Evolutionary conservation across 64 coral and sea anemone species (phyloP).

Genomic region (Porites australiensis): DNA sequence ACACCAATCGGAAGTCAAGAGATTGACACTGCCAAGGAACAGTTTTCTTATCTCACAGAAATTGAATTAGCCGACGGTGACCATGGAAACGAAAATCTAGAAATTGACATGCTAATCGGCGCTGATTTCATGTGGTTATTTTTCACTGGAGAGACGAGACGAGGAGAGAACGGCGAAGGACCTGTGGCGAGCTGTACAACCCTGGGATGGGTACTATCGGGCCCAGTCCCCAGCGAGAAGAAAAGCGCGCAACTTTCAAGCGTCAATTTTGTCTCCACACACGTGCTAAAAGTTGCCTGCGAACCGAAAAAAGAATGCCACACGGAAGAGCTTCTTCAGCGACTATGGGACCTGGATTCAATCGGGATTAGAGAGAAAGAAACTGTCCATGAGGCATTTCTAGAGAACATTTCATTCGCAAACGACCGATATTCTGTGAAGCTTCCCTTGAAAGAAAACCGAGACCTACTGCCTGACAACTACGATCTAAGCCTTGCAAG

Average conservation of each 20-base stretch:
- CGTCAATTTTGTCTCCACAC: constrained; percentile 43
- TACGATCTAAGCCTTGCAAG: constrained; percentile 19
- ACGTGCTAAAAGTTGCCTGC: constrained; percentile 4
- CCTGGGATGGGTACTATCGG: too few species aligned
- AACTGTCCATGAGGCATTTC: constrained; percentile 49
- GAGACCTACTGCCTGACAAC: constrained; percentile 26
- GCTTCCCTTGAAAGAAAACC: constrained; percentile 53
- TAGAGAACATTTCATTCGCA: constrained; percentile 30
- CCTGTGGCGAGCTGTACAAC: too few species aligned
- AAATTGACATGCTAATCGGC: too few species aligned
- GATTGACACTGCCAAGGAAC: too few species aligned
- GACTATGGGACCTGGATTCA: constrained; percentile 58
- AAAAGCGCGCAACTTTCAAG: constrained; percentile 9
- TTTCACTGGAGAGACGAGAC: too few species aligned
- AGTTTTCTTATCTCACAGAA: too few species aligned
- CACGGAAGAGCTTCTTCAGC: constrained; percentile 29
- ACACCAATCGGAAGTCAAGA: too few species aligned
- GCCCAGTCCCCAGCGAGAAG: too few species aligned
- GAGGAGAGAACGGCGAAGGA: too few species aligned
- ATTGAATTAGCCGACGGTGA: too few species aligned
- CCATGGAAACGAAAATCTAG: too few species aligned
- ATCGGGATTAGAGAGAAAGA: constrained; percentile 64
- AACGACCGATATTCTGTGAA: constrained; percentile 28
- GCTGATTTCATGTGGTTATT: too few species aligned
- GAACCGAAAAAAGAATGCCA: neutral